Conservation (phyloP, 2,797 vertebrate genomes). For the Novumbra hubbsi region DNA sequence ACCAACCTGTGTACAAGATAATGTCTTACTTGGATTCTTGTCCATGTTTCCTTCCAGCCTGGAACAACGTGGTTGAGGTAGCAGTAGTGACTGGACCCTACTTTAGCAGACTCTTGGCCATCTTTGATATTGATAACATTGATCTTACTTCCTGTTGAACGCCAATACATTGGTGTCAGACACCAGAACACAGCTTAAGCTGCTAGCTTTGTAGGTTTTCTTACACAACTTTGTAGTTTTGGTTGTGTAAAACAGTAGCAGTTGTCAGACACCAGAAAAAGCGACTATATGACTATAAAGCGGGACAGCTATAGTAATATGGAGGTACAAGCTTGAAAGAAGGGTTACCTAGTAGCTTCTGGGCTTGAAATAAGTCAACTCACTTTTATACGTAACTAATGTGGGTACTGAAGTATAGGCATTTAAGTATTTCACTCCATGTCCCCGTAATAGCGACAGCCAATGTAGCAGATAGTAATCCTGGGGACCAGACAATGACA, state of each 20-base stretch:
- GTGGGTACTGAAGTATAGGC: too few species aligned
- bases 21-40: slow-evolving; percentile 80
- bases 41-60: slow-evolving; percentile 90
- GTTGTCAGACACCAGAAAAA: not conserved
- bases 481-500: too few species aligned
- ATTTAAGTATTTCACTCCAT: too few species aligned
- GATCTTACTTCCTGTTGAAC: slow-evolving; percentile 44
- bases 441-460: too few species aligned
- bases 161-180: too few species aligned
- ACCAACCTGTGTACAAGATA: not conserved
- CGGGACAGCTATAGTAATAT: not conserved
- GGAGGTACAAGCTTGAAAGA: not conserved
- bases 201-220: too few species aligned
- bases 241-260: not conserved
- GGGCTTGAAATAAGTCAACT: not conserved
- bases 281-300: not conserved
- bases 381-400: too few species aligned
- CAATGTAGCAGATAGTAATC: too few species aligned
- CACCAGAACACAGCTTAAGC: too few species aligned
- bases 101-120: slow-evolving; percentile 44
- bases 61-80: slow-evolving; percentile 77
- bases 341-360: too few species aligned
- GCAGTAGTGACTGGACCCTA: slow-evolving; percentile 74
- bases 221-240: too few species aligned
- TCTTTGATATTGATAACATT: slow-evolving; percentile 59